Conservation (phyloP, 2,797 vertebrate genomes). For the Sebastes matsubarae region DNA sequence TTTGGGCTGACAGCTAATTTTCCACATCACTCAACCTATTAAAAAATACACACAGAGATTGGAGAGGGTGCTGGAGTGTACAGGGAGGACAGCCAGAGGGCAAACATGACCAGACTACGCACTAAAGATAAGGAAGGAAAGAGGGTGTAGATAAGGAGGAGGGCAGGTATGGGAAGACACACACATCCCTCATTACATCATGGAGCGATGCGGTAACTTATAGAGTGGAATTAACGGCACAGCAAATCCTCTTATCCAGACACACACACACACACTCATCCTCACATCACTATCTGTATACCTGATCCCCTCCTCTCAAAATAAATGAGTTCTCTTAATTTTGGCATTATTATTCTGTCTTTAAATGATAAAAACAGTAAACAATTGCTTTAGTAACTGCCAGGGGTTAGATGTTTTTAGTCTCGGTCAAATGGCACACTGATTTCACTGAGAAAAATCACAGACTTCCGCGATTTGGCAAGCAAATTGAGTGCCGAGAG, state of each 20-base stretch:
- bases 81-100: slow-evolving; percentile 41
- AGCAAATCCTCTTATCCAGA: slow-evolving; percentile 57
- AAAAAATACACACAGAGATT: neutral
- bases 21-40: slow-evolving; percentile 36
- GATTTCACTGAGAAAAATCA: neutral
- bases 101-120: slow-evolving; percentile 38
- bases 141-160: slow-evolving; percentile 5
- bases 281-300: slow-evolving; percentile 8
- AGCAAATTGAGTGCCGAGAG: slow-evolving; percentile 23
- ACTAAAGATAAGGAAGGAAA: slow-evolving; percentile 17
- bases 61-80: neutral
- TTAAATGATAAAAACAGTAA: neutral
- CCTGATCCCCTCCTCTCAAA: neutral
- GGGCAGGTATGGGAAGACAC: slow-evolving; percentile 10
- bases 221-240: slow-evolving; percentile 23
- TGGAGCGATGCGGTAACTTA: slow-evolving; percentile 31
- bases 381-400: neutral
- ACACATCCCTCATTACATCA: slow-evolving; percentile 21
- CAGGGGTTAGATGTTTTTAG: neutral
- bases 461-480: slow-evolving; percentile 20
- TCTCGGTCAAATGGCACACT: neutral
- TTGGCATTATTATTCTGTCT: neutral
- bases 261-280: neutral
- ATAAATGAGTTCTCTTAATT: neutral
- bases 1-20: slow-evolving; percentile 48